These are phyloP conservation scores for Enoplosus armatus DNA, from an alignment of 2,797 vertebrate genomes.

Conservation along the genomic window DNA sequence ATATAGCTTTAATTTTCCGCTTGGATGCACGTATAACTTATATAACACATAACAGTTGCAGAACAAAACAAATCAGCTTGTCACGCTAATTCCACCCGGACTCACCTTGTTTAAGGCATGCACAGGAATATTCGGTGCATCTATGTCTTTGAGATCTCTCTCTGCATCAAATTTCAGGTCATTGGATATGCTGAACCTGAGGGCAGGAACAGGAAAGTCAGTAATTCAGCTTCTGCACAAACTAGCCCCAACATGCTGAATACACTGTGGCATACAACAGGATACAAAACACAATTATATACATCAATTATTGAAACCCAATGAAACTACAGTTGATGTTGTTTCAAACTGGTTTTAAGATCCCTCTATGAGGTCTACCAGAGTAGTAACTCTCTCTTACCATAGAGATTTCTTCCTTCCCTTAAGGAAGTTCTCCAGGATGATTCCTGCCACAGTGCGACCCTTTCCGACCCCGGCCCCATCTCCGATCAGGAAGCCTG, in stretches of 20 bases:
- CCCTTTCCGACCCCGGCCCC: constrained; percentile 98
- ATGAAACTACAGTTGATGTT: neutral
- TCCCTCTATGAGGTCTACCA: neutral
- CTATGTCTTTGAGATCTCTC: constrained; percentile 97
- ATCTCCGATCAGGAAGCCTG: constrained; percentile 96
- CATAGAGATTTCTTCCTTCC: constrained; percentile 96
- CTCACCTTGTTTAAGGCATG: constrained; percentile 98
- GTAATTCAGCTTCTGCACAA: constrained; percentile 33
- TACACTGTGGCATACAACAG: constrained; percentile 1
- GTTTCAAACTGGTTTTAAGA: neutral
- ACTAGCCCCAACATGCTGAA: constrained; percentile 25
- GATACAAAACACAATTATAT: constrained; percentile 17
- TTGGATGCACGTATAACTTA: neutral
- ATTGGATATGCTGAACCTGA: constrained; percentile 99
- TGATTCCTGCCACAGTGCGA: constrained; percentile 96
- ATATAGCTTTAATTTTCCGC: constrained; percentile 2
- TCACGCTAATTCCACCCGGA: neutral
- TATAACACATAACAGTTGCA: neutral
- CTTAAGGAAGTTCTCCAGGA: constrained; percentile 93
- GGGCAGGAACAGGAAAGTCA: constrained; percentile 51
- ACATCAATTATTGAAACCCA: constrained; percentile 29
- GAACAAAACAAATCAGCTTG: neutral
- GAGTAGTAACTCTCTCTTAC: constrained; percentile 80
- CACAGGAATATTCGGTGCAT: constrained; percentile 91
- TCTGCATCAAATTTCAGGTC: constrained; percentile 98